Conservation (phyloP, 2,797 vertebrate genomes). For the Ambastaia sidthimunki region DNA sequence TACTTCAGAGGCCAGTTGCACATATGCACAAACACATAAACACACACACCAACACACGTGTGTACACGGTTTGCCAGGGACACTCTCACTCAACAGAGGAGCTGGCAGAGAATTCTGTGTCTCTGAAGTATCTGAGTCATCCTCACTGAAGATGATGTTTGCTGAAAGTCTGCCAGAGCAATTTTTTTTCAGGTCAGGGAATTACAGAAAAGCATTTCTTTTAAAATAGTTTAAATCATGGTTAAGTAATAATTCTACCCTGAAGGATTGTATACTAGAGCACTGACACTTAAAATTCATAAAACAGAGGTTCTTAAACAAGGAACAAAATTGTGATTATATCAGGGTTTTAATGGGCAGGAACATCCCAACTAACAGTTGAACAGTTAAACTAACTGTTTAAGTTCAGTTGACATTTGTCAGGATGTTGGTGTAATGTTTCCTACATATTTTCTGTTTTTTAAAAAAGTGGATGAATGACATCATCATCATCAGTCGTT, state of each 20-base stretch:
- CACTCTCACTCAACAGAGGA: background rate
- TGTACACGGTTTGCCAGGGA: background rate
- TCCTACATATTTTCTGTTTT: background rate
- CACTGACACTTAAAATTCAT: background rate
- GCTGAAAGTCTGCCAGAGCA: conserved; percentile 16
- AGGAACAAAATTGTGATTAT: background rate
- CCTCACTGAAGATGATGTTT: conserved; percentile 4
- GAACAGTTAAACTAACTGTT: no score
- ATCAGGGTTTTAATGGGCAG: background rate
- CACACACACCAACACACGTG: background rate
- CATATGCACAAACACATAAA: conserved; percentile 5
- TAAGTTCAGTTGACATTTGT: conserved; percentile 9
- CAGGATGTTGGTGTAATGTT: conserved; percentile 5
- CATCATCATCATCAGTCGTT: conserved; percentile 18
- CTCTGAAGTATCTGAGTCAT: conserved; percentile 10
- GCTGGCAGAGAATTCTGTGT: background rate
- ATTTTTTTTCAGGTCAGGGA: conserved; percentile 4
- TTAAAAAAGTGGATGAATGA: background rate
- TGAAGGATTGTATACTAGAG: background rate
- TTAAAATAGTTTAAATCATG: background rate
- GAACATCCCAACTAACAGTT: no score
- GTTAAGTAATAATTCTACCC: background rate
- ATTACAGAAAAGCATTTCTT: background rate
- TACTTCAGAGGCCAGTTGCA: background rate
- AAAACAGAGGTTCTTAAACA: background rate